Percentiles rank a stretch among this genome's conserved stretches.
Evolutionary conservation across 1,140 invertebrate genomes (phyloP).

Genomic region (Lordiphosa stackelbergi): DNA sequence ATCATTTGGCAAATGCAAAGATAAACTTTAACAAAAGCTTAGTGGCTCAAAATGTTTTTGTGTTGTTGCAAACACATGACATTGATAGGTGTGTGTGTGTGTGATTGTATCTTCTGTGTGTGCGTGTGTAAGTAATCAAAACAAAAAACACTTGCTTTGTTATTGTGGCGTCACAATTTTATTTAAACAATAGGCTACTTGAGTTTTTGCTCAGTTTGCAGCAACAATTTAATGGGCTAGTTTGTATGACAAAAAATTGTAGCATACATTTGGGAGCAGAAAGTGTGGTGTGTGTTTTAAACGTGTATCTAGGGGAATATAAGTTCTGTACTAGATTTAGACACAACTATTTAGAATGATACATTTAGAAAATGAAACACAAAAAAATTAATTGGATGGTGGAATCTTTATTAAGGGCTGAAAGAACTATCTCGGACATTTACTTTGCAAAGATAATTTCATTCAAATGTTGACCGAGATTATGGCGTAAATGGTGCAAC

Average conservation of each 20-base stretch:
- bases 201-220: conserved; percentile 59
- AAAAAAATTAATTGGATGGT: too few relatives aligned
- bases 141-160: conserved; percentile 53
- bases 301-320: not conserved
- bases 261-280: conserved; percentile 12
- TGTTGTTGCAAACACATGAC: conserved; percentile 52
- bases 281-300: not conserved
- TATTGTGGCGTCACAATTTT: conserved; percentile 61
- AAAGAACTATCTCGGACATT: too few relatives aligned
- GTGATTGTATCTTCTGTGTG: conserved; percentile 31
- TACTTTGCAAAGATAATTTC: too few relatives aligned
- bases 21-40: conserved; percentile 73
- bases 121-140: conserved; percentile 59
- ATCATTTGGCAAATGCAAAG: conserved; percentile 65
- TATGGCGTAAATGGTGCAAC: too few relatives aligned
- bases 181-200: conserved; percentile 72
- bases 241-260: conserved; percentile 4
- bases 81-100: conserved; percentile 28
- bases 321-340: too few relatives aligned
- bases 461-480: too few relatives aligned
- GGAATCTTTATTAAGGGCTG: too few relatives aligned
- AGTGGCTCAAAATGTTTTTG: conserved; percentile 69
- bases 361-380: too few relatives aligned
- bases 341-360: too few relatives aligned
- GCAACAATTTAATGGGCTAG: conserved; percentile 48